Evolutionary conservation across 2,113 vertebrate genomes (phyloP).

Genomic region (Siniperca chuatsi): DNA sequence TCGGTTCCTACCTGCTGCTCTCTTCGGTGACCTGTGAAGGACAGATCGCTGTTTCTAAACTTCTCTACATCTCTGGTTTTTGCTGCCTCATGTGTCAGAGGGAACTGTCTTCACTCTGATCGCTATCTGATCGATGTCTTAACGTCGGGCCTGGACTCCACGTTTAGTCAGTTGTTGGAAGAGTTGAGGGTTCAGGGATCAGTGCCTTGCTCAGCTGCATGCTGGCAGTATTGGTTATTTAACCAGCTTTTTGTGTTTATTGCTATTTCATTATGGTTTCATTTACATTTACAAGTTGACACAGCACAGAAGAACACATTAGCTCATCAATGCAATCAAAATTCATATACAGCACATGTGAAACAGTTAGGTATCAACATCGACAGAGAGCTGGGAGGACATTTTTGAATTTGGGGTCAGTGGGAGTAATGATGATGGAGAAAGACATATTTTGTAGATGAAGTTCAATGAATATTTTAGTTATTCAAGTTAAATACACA

Average conservation of each 20-base stretch:
- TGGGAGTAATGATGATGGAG: too few species aligned
- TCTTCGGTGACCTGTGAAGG: background rate
- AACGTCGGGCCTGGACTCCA: background rate
- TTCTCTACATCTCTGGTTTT: background rate
- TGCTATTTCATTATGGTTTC: background rate
- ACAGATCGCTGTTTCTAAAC: conserved; percentile 21
- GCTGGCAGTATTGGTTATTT: background rate
- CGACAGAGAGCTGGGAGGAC: background rate
- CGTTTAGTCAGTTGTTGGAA: background rate
- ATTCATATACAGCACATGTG: too few species aligned
- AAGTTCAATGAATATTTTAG: background rate
- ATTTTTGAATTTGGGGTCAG: background rate
- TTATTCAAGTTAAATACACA: background rate
- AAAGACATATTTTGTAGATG: too few species aligned
- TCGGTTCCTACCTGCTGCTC: conserved; percentile 55
- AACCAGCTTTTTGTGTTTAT: background rate
- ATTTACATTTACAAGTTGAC: background rate
- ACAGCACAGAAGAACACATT: background rate
- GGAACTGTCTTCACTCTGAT: conserved; percentile 33
- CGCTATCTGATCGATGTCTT: conserved; percentile 15
- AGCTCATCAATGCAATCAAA: background rate
- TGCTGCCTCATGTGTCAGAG: conserved; percentile 44
- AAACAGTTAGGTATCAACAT: too few species aligned
- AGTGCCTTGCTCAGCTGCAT: background rate
- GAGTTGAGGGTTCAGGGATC: background rate